Base-by-base conservation (phyloP, 2,797 vertebrate genomes). In the Chelon auratus region DNA sequence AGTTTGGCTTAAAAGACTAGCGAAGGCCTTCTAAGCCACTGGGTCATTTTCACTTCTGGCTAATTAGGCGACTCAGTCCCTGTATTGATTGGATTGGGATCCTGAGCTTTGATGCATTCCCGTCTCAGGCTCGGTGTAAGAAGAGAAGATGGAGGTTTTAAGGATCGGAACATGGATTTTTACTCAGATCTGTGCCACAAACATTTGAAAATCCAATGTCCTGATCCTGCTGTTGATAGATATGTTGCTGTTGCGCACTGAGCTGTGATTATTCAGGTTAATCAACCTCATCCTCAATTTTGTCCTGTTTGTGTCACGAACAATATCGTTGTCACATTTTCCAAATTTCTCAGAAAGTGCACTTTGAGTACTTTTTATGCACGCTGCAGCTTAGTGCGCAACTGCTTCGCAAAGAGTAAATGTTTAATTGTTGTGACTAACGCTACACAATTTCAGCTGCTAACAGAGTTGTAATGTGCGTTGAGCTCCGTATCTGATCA, bases 401-500 rank as follows among this genome's bases (percentile, higher is more conserved):
- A 69, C 53, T 12, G 45, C 54, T 78, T 75, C 60, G 36, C 52
- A 20, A 15, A 64, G 30, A 81, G 53, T 75, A 50, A 55, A 5
- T 74, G 70, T 84, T 37, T 54, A 54, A 64, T 33, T 68, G 68
- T 80, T 75, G 64, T 84, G 33, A 83, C 65, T 81, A 77, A 83
- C 2, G 36, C 69, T 66, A 8, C 42, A 40, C 47, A 61, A 2
- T 65, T 73, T 17, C 33, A 83, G 60, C 64, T 60, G 71, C 76
- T 78, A 75, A 83, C 71, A 71, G 59, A 63, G 39, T 42, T 56
- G 47, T 68, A 62, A 68, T 42, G 36, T 82, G 85, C 89, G 88
- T 84, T 89, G 91, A 90, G 90, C 90, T 83, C 82, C 84, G 83
- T 89, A 71, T 61, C 9, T 42, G 15, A 62, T 48, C 6, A 22